Evolutionary conservation across 2,113 vertebrate genomes (phyloP).

Genomic region (Colaptes auratus): DNA sequence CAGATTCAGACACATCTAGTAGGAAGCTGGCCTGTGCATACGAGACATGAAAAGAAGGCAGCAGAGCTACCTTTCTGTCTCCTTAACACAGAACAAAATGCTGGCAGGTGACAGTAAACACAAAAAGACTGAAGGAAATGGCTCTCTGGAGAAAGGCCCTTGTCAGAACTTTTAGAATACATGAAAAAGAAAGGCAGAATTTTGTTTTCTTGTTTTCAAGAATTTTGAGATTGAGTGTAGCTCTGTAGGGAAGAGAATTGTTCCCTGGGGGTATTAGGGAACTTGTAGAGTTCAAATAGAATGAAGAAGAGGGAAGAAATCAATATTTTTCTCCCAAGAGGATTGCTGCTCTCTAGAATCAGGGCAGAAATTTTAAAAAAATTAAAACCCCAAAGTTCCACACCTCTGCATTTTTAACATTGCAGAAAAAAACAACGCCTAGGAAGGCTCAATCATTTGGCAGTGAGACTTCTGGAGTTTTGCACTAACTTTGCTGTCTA

Average conservation of each 20-base stretch:
- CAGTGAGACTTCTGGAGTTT: background rate
- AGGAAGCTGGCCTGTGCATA: background rate
- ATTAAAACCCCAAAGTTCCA: background rate
- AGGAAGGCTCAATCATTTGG: background rate
- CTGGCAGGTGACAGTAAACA: slow-evolving; percentile 69
- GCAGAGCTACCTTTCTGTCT: background rate
- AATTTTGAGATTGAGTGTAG: slow-evolving; percentile 62
- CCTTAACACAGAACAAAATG: slow-evolving; percentile 57
- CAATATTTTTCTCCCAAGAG: slow-evolving; percentile 17
- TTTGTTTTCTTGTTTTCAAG: slow-evolving; percentile 70
- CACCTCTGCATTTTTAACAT: background rate
- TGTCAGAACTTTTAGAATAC: slow-evolving; percentile 70
- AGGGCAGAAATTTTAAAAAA: slow-evolving; percentile 1
- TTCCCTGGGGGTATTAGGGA: slow-evolving; percentile 56
- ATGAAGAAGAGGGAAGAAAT: slow-evolving; percentile 31
- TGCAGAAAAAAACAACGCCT: background rate
- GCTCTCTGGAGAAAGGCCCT: slow-evolving; percentile 69
- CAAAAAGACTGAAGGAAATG: slow-evolving; percentile 64
- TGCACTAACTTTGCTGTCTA: background rate
- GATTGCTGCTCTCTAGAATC: slow-evolving; percentile 29
- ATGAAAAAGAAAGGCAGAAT: slow-evolving; percentile 64
- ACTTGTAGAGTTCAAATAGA: slow-evolving; percentile 58
- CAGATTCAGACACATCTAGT: background rate
- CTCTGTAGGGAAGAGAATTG: slow-evolving; percentile 63
- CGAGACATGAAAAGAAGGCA: background rate